Evolutionary conservation across 2,797 vertebrate genomes (phyloP), one percentile per base, ranked within the genome.

Genomic region (Phaenicophaeus curvirostris): DNA sequence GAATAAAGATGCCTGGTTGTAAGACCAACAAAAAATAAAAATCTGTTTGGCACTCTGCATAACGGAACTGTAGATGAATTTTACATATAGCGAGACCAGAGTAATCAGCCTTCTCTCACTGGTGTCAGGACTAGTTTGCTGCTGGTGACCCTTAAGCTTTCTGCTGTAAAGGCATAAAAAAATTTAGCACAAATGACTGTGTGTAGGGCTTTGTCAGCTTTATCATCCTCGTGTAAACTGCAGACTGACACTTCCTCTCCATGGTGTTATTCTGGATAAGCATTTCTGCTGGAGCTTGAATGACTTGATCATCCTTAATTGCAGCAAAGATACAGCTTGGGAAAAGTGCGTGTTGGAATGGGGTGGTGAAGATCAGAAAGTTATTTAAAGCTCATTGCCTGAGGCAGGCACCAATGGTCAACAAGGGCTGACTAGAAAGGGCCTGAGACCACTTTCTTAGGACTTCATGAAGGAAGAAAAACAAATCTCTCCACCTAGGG

Each of bases 351-450:
- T 50, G 12, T 48, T 78, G 71, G 66, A 88, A 75, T 1, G 69
- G 33, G 19, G 11, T 59, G 30, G 33, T 61, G 66, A 51, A 42
- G 46, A 39, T 59, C 31, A 61, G 5, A 30, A 61, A 24, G 46
- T 28, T 95, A 81, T 90, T 95, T 81, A 90, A 90, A 93, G 31
- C 46, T 95, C 75, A 25, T 3, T 74, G 75, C 63, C 42, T 69
- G 54, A 68, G 63, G 71, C 58, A 90, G 42, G 30, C 30, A 78
- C 41, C 39, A 55, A 41, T 54, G 74, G 71, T 18, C 16, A 72
- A 23, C 37, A 75, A 59, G 35, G 44, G 31, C 13, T 89, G 53
- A 33, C 18, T 12, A 53, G 41, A 74, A 93, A 89, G 73, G 28
- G 30, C 46, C 86, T 81, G 83, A 82, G 84, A 86, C 35, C 27